Conservation (phyloP, 2,888 invertebrate genomes). For the Ochropleura leucogaster region DNA sequence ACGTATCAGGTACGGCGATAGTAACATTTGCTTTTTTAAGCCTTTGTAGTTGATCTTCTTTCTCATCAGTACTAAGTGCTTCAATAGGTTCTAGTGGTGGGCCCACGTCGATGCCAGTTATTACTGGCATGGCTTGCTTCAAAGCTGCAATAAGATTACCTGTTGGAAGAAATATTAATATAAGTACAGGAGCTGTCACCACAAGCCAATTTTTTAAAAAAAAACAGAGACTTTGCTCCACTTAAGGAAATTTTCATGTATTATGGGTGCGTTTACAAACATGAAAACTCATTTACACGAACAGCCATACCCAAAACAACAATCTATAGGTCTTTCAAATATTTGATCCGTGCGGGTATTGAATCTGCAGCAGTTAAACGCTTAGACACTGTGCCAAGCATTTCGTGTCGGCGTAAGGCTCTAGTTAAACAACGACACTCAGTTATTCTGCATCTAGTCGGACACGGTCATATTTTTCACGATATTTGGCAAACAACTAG, state of each 20-base stretch:
- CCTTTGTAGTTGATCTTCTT: neutral
- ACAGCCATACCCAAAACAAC: no score
- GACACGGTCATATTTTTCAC: neutral
- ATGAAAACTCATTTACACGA: no score
- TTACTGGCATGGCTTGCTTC: neutral
- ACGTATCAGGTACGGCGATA: neutral
- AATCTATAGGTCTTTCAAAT: no score
- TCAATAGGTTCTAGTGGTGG: neutral
- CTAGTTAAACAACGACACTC: no score
- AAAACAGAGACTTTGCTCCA: no score
- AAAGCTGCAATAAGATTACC: neutral
- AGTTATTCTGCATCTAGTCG: no score
- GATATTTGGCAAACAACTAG: neutral
- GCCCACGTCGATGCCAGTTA: neutral
- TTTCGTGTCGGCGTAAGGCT: no score
- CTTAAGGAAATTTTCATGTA: no score
- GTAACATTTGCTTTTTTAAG: neutral
- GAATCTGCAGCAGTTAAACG: no score
- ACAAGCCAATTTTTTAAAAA: neutral
- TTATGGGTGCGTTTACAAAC: no score
- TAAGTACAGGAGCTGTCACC: neutral
- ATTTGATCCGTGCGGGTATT: no score
- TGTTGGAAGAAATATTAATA: neutral
- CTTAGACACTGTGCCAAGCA: no score
- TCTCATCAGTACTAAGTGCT: neutral